A percentile compares a stretch with the other conserved stretches of the same genome.
These are phyloP conservation scores for Ecdyonurus torrentis DNA, from an alignment of 2,888 invertebrate species.

Conservation along the genomic window DNA sequence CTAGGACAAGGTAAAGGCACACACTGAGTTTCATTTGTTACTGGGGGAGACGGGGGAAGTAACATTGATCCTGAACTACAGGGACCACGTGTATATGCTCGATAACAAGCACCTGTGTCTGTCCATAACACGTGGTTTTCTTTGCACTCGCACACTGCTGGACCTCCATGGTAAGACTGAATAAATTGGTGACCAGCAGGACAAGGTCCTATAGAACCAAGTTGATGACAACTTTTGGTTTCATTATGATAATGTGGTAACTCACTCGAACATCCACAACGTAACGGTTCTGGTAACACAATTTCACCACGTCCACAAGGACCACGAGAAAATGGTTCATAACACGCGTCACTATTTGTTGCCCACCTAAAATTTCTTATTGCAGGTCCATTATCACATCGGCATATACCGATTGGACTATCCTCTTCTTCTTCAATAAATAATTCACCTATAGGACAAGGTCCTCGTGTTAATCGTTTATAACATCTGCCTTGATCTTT, in stretches of 20 bases:
- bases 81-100: constrained; percentile 63
- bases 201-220: constrained; percentile 61
- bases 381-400: constrained; percentile 35
- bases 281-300: constrained; percentile 47
- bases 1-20: constrained; percentile 52
- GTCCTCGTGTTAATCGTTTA: constrained; percentile 49
- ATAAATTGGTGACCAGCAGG: constrained; percentile 53
- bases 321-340: constrained; percentile 62
- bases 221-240: constrained; percentile 53
- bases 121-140: constrained; percentile 42
- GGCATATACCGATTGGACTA: constrained; percentile 48
- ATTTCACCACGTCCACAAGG: constrained; percentile 63
- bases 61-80: constrained; percentile 29
- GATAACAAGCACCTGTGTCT: constrained; percentile 51
- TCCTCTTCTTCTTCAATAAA: constrained; percentile 30
- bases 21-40: constrained; percentile 43
- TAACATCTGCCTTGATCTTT: constrained; percentile 55
- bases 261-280: constrained; percentile 51
- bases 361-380: constrained; percentile 39
- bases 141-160: constrained; percentile 51
- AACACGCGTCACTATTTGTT: constrained; percentile 42
- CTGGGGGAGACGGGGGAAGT: not conserved
- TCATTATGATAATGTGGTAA: constrained; percentile 57
- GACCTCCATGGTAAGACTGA: constrained; percentile 26
- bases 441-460: constrained; percentile 57